Evolutionary conservation across 2,888 invertebrate species (phyloP).

Genomic region (Cosmopolites sordidus): DNA sequence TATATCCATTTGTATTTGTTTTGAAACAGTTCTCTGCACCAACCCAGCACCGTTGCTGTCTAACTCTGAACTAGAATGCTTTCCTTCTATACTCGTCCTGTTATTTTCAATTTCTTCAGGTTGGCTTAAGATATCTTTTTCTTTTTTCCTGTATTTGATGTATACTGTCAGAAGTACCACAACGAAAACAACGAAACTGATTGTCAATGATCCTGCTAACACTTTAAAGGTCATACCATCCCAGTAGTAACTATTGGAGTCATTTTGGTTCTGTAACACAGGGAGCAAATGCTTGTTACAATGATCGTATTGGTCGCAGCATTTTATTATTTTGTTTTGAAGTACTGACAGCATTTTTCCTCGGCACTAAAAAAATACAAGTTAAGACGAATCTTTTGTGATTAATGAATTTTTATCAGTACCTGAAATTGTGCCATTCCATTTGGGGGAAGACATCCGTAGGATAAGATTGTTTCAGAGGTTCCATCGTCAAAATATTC

Average conservation of each 20-base stretch:
- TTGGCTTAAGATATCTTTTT: neutral
- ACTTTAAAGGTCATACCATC: slow-evolving; percentile 16
- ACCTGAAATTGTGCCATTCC: slow-evolving; percentile 32
- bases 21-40: slow-evolving; percentile 28
- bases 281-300: slow-evolving; percentile 30
- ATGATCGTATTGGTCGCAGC: slow-evolving; percentile 29
- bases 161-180: slow-evolving; percentile 8
- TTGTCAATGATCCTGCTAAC: slow-evolving; percentile 14
- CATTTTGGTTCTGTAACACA: neutral
- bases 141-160: slow-evolving; percentile 7
- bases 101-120: neutral
- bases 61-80: slow-evolving; percentile 10
- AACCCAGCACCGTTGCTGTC: slow-evolving; percentile 17
- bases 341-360: slow-evolving; percentile 15
- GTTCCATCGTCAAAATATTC: slow-evolving; percentile 25
- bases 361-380: slow-evolving; percentile 28
- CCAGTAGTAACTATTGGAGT: neutral
- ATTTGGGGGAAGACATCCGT: slow-evolving; percentile 29
- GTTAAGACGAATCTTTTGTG: too few species aligned
- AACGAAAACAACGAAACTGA: slow-evolving; percentile 14
- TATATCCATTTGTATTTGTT: slow-evolving; percentile 27
- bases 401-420: too few species aligned
- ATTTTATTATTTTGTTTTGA: slow-evolving; percentile 27
- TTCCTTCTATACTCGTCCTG: slow-evolving; percentile 5
- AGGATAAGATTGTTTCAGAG: slow-evolving; percentile 20